Conservation (phyloP, 2,113 vertebrate genomes). For the Pseudonaja textilis region DNA sequence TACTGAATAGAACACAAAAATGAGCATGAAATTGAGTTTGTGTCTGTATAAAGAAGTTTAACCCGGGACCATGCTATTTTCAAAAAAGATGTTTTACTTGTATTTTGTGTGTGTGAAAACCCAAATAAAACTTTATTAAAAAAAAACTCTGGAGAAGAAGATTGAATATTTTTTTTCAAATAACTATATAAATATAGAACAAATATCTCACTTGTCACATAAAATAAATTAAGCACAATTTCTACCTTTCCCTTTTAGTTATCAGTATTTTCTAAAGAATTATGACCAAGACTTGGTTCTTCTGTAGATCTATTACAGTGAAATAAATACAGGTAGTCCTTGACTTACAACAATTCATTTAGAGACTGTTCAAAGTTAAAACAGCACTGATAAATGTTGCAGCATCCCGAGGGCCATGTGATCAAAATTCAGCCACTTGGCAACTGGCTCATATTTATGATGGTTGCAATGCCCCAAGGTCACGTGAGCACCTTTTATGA, state of each 20-base stretch:
- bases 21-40: no score
- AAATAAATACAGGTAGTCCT: background rate
- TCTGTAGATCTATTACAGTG: background rate
- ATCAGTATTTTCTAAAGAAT: background rate
- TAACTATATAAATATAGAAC: background rate
- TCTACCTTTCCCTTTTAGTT: background rate
- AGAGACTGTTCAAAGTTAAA: background rate
- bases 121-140: no score
- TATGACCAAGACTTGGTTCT: background rate
- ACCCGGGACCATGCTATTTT: no score
- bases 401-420: no score
- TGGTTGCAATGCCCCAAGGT: no score
- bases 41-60: no score
- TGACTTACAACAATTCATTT: background rate
- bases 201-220: background rate
- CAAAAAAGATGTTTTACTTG: no score
- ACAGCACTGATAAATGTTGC: background rate
- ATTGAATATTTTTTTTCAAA: background rate
- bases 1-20: no score
- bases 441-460: no score
- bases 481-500: no score
- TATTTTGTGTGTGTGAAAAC: no score
- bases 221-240: background rate
- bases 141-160: background rate
- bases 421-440: no score